These are phyloP conservation scores for Spinibarbus caldwelli DNA, from an alignment of 2,797 vertebrate species.

Conservation along the genomic window DNA sequence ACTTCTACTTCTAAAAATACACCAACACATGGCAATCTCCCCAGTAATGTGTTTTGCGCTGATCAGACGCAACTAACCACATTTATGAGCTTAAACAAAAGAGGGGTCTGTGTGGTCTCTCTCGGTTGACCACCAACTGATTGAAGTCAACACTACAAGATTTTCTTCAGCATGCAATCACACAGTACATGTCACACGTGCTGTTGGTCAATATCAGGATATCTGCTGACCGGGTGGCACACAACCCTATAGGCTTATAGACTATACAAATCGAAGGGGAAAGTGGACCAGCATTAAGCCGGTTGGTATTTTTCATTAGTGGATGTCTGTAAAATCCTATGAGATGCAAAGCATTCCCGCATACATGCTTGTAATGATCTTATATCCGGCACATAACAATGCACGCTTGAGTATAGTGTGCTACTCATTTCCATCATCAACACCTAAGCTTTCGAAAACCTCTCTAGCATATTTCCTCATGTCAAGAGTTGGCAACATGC, in stretches of 20 bases:
- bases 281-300: background rate
- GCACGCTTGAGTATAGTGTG: background rate
- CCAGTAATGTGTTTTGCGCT: slow-evolving; percentile 38
- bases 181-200: slow-evolving; percentile 3
- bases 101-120: slow-evolving; percentile 26
- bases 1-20: slow-evolving; percentile 54
- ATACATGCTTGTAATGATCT: background rate
- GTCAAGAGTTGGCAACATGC: background rate
- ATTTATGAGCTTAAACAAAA: slow-evolving; percentile 34
- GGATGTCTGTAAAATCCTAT: background rate
- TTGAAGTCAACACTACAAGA: slow-evolving; percentile 14
- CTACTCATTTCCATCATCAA: background rate
- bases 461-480: slow-evolving; percentile 12
- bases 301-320: background rate
- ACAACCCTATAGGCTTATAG: slow-evolving; percentile 6
- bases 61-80: slow-evolving; percentile 31
- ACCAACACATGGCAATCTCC: slow-evolving; percentile 43
- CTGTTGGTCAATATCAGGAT: slow-evolving; percentile 6
- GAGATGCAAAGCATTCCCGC: background rate
- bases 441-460: background rate
- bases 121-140: slow-evolving; percentile 15
- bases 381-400: background rate
- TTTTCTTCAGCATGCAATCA: background rate
- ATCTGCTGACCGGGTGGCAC: slow-evolving; percentile 11
- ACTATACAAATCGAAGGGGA: slow-evolving; percentile 28